Percentiles rank a stretch among this genome's conserved stretches.
Evolutionary conservation across 2,113 vertebrate species (phyloP).

Genomic region (Cochlearius cochlearius): DNA sequence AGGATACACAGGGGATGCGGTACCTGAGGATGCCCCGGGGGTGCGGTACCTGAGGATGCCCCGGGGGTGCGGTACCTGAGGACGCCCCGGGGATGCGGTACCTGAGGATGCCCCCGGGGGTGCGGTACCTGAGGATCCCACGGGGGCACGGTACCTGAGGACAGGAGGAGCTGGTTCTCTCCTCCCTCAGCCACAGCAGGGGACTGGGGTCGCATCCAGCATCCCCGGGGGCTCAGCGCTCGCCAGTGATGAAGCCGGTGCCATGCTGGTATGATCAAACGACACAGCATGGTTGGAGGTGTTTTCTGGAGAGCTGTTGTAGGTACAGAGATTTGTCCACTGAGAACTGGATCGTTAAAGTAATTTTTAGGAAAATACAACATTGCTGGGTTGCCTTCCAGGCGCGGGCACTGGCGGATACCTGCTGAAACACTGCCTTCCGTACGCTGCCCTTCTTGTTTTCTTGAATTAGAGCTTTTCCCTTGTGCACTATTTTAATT

Average conservation of each 20-base stretch:
- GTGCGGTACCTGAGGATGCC: background rate
- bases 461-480: background rate
- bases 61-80: background rate
- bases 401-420: background rate
- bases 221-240: rapidly evolving
- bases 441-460: background rate
- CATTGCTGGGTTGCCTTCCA: background rate
- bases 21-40: too few relatives aligned
- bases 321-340: background rate
- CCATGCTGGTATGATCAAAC: background rate
- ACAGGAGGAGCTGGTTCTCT: background rate
- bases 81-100: too few relatives aligned
- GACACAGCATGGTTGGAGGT: rapidly evolving
- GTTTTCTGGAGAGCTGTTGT: background rate
- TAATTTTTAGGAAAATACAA: background rate
- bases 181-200: background rate
- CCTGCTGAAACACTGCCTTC: background rate
- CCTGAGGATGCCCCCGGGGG: too few relatives aligned
- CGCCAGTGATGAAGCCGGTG: rapidly evolving
- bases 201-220: background rate
- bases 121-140: too few relatives aligned
- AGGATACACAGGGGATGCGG: too few relatives aligned
- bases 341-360: background rate
- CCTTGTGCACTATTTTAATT: background rate
- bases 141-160: background rate